Evolutionary conservation across 1,140 invertebrate genomes (phyloP).

Genomic region (Medauroidea extradentata): DNA sequence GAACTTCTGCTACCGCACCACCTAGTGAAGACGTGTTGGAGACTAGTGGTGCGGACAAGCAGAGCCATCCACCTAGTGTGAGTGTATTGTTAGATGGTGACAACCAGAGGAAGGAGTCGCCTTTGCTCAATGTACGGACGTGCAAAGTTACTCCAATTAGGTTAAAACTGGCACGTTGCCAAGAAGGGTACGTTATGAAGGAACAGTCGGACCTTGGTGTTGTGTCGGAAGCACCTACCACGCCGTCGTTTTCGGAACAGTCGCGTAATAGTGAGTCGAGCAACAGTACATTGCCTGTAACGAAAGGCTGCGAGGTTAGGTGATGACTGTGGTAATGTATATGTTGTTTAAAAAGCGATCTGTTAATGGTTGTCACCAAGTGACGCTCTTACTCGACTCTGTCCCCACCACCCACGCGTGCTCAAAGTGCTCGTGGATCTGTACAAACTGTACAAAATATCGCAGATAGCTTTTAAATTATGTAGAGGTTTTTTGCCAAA

Average conservation of each 20-base stretch:
- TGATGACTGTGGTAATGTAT: constrained; percentile 57
- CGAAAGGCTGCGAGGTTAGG: constrained; percentile 76
- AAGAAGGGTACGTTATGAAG: constrained; percentile 61
- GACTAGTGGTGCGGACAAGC: background rate
- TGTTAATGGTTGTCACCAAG: constrained; percentile 25
- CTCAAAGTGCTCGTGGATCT: constrained; percentile 24
- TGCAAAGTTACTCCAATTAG: constrained; percentile 70
- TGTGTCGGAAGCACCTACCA: constrained; percentile 52
- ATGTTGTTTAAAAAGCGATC: constrained; percentile 10
- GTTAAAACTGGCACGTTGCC: constrained; percentile 73
- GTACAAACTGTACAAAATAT: constrained; percentile 11
- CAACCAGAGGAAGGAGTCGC: background rate
- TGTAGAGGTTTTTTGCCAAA: constrained; percentile 9
- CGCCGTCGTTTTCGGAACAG: constrained; percentile 13
- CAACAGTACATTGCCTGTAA: constrained; percentile 5
- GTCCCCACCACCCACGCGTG: constrained; percentile 7
- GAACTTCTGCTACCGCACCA: too few relatives aligned
- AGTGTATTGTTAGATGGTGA: background rate
- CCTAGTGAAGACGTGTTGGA: too few relatives aligned
- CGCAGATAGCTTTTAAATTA: constrained; percentile 7
- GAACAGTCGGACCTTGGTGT: constrained; percentile 41
- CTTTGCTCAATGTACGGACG: constrained; percentile 50
- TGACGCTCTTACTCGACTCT: constrained; percentile 19
- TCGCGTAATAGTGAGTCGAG: constrained; percentile 10
- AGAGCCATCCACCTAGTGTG: constrained; percentile 9